Evolutionary conservation across 2,888 invertebrate species (phyloP).

Genomic region (Ichneumoninae sp.): DNA sequence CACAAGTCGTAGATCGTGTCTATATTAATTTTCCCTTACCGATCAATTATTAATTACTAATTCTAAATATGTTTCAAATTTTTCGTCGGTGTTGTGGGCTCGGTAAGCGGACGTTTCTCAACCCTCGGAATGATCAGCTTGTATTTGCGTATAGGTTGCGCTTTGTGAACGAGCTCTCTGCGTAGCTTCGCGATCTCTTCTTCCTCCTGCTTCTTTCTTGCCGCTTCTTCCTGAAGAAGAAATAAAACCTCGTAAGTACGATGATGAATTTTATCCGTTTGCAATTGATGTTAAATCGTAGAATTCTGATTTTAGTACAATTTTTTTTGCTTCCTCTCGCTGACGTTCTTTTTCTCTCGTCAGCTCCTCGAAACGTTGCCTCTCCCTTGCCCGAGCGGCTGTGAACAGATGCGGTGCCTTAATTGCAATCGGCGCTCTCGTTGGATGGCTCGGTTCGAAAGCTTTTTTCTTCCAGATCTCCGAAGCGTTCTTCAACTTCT

Average conservation of each 20-base stretch:
- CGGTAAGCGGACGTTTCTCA: conserved; percentile 70
- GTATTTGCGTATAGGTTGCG: conserved; percentile 71
- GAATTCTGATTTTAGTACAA: conserved; percentile 55
- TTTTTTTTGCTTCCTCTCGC: conserved; percentile 51
- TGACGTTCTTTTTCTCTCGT: conserved; percentile 64
- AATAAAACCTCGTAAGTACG: not conserved
- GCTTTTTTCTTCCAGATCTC: conserved; percentile 68
- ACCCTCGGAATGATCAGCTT: conserved; percentile 54
- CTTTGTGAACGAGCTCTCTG: conserved; percentile 68
- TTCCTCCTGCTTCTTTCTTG: conserved; percentile 65
- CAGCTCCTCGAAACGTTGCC: conserved; percentile 67
- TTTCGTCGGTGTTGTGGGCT: conserved; percentile 69
- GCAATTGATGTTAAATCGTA: not conserved
- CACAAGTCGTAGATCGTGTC: not conserved
- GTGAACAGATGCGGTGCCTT: conserved; percentile 69
- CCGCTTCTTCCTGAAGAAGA: conserved; percentile 63
- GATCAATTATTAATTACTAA: not conserved
- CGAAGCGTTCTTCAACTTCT: conserved; percentile 27
- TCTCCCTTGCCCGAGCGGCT: conserved; percentile 66
- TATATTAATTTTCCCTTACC: not conserved
- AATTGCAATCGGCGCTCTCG: conserved; percentile 44
- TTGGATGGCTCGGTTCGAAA: conserved; percentile 58
- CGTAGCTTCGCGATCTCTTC: conserved; percentile 66
- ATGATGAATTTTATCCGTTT: not conserved
- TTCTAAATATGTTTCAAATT: conserved; percentile 10